phyloP scores from a whole-genome alignment of 2,113 vertebrate genomes.

The Epinephelus fuscoguttatus region DNA sequence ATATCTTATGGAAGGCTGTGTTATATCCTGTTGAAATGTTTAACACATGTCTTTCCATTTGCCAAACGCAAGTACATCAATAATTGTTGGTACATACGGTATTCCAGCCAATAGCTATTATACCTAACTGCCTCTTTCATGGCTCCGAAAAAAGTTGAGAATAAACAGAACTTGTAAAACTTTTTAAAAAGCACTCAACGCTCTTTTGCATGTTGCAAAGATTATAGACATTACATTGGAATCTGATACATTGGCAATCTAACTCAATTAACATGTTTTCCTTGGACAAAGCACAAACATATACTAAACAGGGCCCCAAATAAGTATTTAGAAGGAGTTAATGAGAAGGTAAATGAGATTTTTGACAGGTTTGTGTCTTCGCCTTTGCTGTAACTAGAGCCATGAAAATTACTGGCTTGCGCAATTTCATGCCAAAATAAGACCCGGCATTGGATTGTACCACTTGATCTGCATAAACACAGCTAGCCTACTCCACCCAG shows the following conservation, averaged over 20 bases:
- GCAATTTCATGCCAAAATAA: background rate
- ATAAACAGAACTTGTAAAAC: background rate
- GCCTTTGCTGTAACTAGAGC: background rate
- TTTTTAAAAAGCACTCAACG: background rate
- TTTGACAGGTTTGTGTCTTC: background rate
- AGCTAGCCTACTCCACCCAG: background rate
- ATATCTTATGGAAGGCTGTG: background rate
- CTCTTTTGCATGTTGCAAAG: background rate
- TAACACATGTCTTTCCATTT: background rate
- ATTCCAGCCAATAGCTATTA: background rate
- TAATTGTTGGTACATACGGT: background rate
- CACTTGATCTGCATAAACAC: constrained; percentile 3
- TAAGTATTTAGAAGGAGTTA: background rate
- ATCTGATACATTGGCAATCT: background rate
- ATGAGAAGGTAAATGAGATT: constrained; percentile 6
- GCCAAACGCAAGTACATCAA: background rate
- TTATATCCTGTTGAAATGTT: background rate
- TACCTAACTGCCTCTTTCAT: background rate
- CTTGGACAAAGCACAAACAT: background rate
- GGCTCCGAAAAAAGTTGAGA: background rate
- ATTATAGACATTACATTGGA: background rate
- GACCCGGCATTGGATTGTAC: background rate
- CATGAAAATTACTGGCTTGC: background rate
- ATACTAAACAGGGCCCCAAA: background rate
- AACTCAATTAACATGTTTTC: background rate